These are phyloP conservation scores for Scomber colias DNA, from an alignment of 2,113 vertebrate species.

Conservation along the genomic window DNA sequence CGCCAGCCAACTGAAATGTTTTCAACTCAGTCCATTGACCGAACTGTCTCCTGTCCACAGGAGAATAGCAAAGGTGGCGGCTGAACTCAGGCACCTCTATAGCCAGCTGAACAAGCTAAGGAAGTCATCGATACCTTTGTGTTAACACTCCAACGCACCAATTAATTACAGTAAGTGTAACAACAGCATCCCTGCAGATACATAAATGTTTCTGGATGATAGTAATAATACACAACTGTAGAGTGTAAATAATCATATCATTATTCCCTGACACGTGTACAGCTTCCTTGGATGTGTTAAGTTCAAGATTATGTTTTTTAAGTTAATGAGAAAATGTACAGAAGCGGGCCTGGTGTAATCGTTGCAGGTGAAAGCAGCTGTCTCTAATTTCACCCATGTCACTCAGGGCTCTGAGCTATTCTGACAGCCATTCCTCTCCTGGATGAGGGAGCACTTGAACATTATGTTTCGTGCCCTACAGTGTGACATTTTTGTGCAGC, in stretches of 20 bases:
- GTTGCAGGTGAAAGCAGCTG: constrained; percentile 19
- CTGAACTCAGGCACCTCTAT: constrained; percentile 35
- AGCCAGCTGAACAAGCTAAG: constrained; percentile 32
- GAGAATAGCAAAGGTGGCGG: constrained; percentile 47
- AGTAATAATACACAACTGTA: fast-evolving
- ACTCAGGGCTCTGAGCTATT: constrained; percentile 27
- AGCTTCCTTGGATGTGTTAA: constrained; percentile 23
- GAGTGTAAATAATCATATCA: neutral
- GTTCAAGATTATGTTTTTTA: constrained; percentile 8
- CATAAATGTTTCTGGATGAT: neutral
- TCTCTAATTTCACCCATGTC: constrained; percentile 34
- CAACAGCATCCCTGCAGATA: neutral
- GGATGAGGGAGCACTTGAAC: neutral
- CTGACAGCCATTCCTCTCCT: constrained; percentile 12
- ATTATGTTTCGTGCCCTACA: neutral
- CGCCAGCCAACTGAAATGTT: constrained; percentile 57
- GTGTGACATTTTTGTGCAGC: constrained; percentile 19
- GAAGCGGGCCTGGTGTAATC: constrained; percentile 27
- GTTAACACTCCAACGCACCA: constrained; percentile 29
- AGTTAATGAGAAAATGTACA: constrained; percentile 24
- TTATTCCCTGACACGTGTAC: neutral
- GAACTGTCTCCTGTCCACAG: constrained; percentile 47
- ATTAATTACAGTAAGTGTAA: constrained; percentile 40
- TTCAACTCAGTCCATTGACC: constrained; percentile 62
- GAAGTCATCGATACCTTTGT: constrained; percentile 55